Base-by-base conservation (phyloP, 2,797 vertebrate genomes). In the Mareca strepera region DNA sequence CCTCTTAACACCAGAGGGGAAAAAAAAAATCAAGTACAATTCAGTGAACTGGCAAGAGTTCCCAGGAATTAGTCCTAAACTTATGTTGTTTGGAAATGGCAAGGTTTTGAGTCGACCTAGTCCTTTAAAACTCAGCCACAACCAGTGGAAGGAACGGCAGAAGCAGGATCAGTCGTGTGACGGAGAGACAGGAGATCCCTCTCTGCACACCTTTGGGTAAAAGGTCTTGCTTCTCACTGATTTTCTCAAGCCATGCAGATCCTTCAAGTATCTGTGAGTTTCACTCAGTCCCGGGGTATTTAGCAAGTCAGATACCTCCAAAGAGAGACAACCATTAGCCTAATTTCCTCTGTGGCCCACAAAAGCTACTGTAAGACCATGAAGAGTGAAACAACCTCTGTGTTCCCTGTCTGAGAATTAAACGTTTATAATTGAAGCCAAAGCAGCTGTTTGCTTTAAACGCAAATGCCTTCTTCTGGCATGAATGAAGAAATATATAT, bases 401-500 rank as follows among this genome's bases (percentile, higher is more conserved):
- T 5, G 4, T 74, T 92, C 31, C 52, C 31, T 55, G 29, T 43
- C 28, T 55, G n/a, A 88, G 41, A 77, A 92, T 67, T 60, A 82
- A 86, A 82, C 22, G 29, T 73, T 44, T 56, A 62, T 62, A 73
- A 79, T 59, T 44, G 35, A 76, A 78, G 43, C 31, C 63, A 84
- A 82, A 91, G 64, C 77, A 90, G 56, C 18, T 80, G 63, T 59
- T 90, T 92, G 69, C 79, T 93, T 90, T 86, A 93, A 86, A 77
- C 48, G 15, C 59, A 75, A 91, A 63, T 28, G 20, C 74, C 46
- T 46, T 52, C 44, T 48, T 90, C 53, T 0, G 1, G 72, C 44
- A 60, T 82, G 78, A 94, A 92, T 82, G 55, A 92, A 92, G 74
- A 92, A 88, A 90, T 79, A 79, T 3, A 77, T 80, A 90, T 86